Evolutionary conservation across 2,888 invertebrate species (phyloP), one percentile per base, ranked within the genome.

Genomic region (Zelleria hepariella): DNA sequence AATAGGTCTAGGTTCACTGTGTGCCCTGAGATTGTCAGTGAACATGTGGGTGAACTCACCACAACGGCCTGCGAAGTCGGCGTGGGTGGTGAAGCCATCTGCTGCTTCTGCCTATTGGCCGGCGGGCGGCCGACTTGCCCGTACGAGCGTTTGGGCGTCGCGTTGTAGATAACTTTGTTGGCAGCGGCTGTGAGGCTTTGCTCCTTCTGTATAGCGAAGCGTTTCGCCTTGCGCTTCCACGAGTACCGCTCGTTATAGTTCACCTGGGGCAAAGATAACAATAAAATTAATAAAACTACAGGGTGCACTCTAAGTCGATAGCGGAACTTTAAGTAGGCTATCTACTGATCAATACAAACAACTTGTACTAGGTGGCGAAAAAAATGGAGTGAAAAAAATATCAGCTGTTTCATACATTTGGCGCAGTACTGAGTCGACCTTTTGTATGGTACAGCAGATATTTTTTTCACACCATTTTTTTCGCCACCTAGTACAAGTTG

Each of bases 151-250:
- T 15, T 21, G 27, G 32, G 24, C 8, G 53, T 75, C 0, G 77
- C 75, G 47, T 85, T 86, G 0, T 86, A 86, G 59, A 87, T 80
- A 5, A 87, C 84, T 66, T 86, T 87, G 66, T 66, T 84, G 2
- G 69, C 53, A 0, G 70, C 62, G 0, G 67, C 62, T 15, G 78
- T 81, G 25, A 68, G 72, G 62, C 66, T 79, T 56, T 83, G 85
- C 20, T 82, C 86, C 63, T 82, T 84, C 60, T 86, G 85, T 59
- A 88, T 83, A 0, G 87, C 81, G 57, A 85, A 86, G 49, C 94
- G 90, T 78, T 96, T 95, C 0, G 96, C 96, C 65, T 94, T 94
- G 26, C 95, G 91, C 65, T 94, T 93, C 96, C 96, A 96, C 61
- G 92, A 86, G 67, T 91, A 93, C 26, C 94, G 92, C 69, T 94